Base-by-base conservation (phyloP, 2,888 invertebrate species). In the Eupithecia inturbata region DNA sequence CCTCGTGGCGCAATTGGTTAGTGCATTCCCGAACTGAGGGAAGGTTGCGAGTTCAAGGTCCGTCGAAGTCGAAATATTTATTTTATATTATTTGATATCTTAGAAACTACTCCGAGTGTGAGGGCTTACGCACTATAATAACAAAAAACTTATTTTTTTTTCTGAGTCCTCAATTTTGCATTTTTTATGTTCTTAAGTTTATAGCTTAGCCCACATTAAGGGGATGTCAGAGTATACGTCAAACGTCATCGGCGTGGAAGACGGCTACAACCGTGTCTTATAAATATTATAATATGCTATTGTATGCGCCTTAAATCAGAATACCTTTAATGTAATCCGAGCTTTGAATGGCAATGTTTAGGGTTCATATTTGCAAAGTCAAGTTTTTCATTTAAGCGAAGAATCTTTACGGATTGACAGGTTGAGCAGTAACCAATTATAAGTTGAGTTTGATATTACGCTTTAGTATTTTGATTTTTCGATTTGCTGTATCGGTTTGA, bases 181-280 rank as follows among this genome's bases (percentile, higher is more conserved):
- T n/a, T n/a, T n/a, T n/a, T n/a, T n/a, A n/a, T n/a, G n/a, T n/a
- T n/a, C 33, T 2, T 39, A 39, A 45, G 45, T 53, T 53, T 53
- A 22, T 53, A 53, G 10, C 49, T 53, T 53, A 3, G 2, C 49
- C 49, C 49, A 53, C 10, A 10, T 22, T 79, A 81, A 78, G 75
- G 75, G 82, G 81, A 84, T 83, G 94, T 93, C 94, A 92, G 93
- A 91, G 89, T 89, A 86, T 88, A 90, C 93, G 91, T 94, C 94
- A 94, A 94, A 94, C 94, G 93, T 94, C 94, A 94, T 93, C 92
- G 92, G 91, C 83, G 84, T 91, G 90, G 90, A 92, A 94, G 93
- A 94, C 91, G 82, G 93, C 89, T 94, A 92, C 88, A 89, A 83
- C 88, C 88, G 80, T 89, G 88, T 89, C 92, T 93, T 94, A 93